Evolutionary conservation across 2,797 vertebrate species (phyloP).

Genomic region (Trichosurus vulpecula): DNA sequence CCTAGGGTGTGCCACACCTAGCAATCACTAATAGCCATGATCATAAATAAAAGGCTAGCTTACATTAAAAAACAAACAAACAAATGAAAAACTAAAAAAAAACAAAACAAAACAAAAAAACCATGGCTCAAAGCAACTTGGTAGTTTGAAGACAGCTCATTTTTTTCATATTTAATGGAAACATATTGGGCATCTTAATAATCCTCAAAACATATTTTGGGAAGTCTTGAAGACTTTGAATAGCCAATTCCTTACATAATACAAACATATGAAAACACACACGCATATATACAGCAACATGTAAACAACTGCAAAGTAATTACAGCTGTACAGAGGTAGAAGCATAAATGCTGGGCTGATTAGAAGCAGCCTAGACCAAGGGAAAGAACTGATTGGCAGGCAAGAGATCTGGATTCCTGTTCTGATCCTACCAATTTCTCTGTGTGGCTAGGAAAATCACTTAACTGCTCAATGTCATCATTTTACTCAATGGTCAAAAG

Average conservation of each 20-base stretch:
- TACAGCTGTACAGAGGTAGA: not conserved
- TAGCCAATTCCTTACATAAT: not conserved
- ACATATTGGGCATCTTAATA: not conserved
- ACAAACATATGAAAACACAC: constrained; percentile 48
- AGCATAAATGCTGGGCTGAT: not conserved
- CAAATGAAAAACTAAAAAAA: not conserved
- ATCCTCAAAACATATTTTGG: constrained; percentile 28
- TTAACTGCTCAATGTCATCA: not conserved
- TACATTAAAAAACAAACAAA: not conserved
- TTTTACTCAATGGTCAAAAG: not conserved
- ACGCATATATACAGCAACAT: not conserved
- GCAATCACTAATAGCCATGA: not conserved
- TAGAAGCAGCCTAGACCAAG: not conserved
- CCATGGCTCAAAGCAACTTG: not conserved
- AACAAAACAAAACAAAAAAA: not conserved
- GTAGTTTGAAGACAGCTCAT: not conserved
- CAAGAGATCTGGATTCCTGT: not conserved
- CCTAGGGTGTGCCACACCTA: not conserved
- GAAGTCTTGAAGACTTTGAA: constrained; percentile 40
- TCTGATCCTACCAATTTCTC: not conserved
- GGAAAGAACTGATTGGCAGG: not conserved
- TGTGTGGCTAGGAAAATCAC: not conserved
- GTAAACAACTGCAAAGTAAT: constrained; percentile 51
- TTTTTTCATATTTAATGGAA: constrained; percentile 1
- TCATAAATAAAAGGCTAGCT: not conserved